Evolutionary conservation across 2,113 vertebrate genomes (phyloP).

Genomic region (Uria aalge): DNA sequence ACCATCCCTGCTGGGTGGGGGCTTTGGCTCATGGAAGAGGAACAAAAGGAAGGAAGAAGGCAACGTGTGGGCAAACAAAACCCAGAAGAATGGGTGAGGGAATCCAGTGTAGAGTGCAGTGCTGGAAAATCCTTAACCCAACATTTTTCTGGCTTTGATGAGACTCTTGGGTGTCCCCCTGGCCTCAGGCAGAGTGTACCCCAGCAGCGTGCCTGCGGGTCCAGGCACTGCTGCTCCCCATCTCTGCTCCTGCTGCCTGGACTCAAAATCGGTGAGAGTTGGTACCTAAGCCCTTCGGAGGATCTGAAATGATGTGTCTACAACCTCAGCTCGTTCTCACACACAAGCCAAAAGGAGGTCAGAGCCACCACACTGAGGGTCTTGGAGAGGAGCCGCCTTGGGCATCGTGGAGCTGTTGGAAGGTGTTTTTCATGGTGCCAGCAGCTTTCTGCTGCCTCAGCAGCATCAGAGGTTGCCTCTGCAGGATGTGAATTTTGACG

Average conservation of each 20-base stretch:
- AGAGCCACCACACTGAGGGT: accelerated
- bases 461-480: not conserved
- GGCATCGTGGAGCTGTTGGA: not conserved
- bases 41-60: not conserved
- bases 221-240: not conserved
- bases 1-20: not conserved
- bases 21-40: not conserved
- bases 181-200: not conserved
- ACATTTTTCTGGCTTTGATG: not conserved
- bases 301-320: not conserved
- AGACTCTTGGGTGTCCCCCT: not conserved
- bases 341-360: not conserved
- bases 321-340: not conserved
- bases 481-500: accelerated
- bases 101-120: not conserved
- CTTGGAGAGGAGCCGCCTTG: not conserved
- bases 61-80: accelerated
- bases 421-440: not conserved
- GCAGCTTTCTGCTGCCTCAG: not conserved
- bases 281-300: not conserved
- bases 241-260: not conserved
- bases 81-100: not conserved
- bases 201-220: accelerated
- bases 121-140: not conserved
- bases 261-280: not conserved